Evolutionary conservation across 2,888 invertebrate species (phyloP), one percentile per base, ranked within the genome.

Genomic region (Ormyrus nitidulus): DNA sequence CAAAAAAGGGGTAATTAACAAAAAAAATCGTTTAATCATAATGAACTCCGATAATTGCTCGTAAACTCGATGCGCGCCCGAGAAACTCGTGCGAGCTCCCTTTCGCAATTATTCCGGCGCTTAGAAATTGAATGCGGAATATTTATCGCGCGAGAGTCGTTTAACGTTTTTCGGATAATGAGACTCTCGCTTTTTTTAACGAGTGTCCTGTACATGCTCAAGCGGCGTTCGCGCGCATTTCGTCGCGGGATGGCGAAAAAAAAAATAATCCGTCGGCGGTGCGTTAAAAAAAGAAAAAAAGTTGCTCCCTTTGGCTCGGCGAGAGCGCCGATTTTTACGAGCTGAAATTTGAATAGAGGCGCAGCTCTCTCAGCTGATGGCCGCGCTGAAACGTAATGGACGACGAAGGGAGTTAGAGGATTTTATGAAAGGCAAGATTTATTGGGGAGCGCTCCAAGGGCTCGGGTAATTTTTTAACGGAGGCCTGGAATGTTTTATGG

Each of bases 101-200:
- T 78, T 78, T 72, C 77, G 66, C 44, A 78, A 78, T 78, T 66
- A 19, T 19, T 19, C 19, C 71, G 19, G 53, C 48, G 59, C 54
- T 48, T 71, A 61, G 59, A 71, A 71, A 51, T 71, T 71, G 58
- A 48, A 71, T 51, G 19, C 11, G 62, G 8, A 34, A 62, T 62
- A 46, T 56, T 56, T n/a, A 56, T 53, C 53, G 13, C 13, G 56
- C 56, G 56, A n/a, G n/a, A n/a, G 56, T 56, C 9, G 13, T 56
- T 2, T 56, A 56, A 34, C 4, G 10, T n/a, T 64, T n/a, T 48
- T 48, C 64, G 48, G 13, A 13, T 53, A 8, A 53, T 53, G 34
- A 34, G 34, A 10, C 11, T 53, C 9, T 53, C 53, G 53, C 9
- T 11, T 56, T 56, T 56, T 56, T n/a, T 53, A 56, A 56, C 13